Percentiles rank a stretch among this genome's conserved stretches.
Conservation (phyloP, 2,113 vertebrate genomes). For the Tragelaphus strepsiceros region DNA sequence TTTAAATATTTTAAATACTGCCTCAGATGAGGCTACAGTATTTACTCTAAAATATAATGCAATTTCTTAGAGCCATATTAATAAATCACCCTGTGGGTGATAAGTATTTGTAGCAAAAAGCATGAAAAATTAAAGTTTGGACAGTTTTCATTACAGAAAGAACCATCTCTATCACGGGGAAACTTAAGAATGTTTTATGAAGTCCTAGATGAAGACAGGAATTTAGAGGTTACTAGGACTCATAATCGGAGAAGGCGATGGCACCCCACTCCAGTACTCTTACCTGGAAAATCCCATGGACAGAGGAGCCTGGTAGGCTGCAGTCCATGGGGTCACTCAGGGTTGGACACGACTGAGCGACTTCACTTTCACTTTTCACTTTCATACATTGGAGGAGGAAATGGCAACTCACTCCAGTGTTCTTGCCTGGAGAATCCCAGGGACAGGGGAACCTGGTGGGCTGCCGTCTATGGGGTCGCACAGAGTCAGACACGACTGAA, state of each 20-base stretch:
- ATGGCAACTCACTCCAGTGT: too few relatives aligned
- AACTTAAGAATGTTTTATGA: neutral
- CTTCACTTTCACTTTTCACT: too few relatives aligned
- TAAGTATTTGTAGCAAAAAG: neutral
- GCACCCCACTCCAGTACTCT: too few relatives aligned
- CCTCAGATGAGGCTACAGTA: neutral
- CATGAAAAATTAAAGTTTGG: neutral
- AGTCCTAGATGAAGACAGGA: neutral
- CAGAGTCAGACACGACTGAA: too few relatives aligned
- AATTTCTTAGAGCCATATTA: neutral
- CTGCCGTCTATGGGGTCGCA: too few relatives aligned
- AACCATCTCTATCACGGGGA: neutral
- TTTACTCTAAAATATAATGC: neutral
- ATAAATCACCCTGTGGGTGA: neutral
- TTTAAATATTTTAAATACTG: neutral
- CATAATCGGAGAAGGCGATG: too few relatives aligned
- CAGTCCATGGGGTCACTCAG: too few relatives aligned
- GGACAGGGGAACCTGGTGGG: fast-evolving
- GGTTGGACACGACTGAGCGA: too few relatives aligned
- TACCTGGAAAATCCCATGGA: too few relatives aligned
- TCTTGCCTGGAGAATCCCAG: too few relatives aligned
- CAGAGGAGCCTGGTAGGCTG: too few relatives aligned
- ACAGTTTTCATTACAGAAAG: neutral
- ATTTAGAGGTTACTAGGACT: neutral
- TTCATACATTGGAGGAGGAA: too few relatives aligned